phyloP scores from a whole-genome alignment of 2,888 invertebrate genomes.

The Melanostoma scalare region DNA sequence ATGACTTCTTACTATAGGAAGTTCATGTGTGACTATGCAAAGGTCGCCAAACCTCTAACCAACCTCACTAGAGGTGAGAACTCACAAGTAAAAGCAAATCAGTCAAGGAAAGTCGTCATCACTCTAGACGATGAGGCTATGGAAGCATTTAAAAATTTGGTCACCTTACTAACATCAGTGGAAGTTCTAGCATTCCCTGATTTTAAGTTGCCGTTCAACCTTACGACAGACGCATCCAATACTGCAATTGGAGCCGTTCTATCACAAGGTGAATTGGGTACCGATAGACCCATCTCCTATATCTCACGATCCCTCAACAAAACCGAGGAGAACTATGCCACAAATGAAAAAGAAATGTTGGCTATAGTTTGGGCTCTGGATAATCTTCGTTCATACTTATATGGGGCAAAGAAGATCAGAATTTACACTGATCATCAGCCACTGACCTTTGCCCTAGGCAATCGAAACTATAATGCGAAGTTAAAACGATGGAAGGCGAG shows the following conservation, averaged over 20 bases:
- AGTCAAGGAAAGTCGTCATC: no score
- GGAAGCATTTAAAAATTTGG: no score
- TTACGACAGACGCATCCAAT: constrained; percentile 16
- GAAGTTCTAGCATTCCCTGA: constrained; percentile 17
- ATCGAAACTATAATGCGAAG: constrained; percentile 19
- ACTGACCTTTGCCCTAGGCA: constrained; percentile 33
- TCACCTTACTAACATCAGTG: no score
- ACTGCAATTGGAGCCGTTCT: no score
- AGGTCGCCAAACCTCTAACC: no score
- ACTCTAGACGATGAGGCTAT: no score
- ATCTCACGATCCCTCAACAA: no score
- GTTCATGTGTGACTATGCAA: constrained; percentile 8
- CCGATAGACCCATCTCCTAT: no score
- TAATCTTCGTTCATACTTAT: not conserved
- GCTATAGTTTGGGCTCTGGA: constrained; percentile 27
- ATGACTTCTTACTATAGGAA: constrained; percentile 45
- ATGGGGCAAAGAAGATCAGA: constrained; percentile 39
- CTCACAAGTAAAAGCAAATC: no score
- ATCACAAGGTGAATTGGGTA: no score
- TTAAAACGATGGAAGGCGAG: no score
- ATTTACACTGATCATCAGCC: constrained; percentile 20
- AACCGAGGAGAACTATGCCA: not conserved
- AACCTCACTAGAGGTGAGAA: no score
- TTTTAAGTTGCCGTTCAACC: constrained; percentile 53
- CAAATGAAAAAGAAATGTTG: constrained; percentile 32